These are phyloP conservation scores for Atrichornis clamosus DNA, from an alignment of 2,113 vertebrate genomes.

Conservation along the genomic window DNA sequence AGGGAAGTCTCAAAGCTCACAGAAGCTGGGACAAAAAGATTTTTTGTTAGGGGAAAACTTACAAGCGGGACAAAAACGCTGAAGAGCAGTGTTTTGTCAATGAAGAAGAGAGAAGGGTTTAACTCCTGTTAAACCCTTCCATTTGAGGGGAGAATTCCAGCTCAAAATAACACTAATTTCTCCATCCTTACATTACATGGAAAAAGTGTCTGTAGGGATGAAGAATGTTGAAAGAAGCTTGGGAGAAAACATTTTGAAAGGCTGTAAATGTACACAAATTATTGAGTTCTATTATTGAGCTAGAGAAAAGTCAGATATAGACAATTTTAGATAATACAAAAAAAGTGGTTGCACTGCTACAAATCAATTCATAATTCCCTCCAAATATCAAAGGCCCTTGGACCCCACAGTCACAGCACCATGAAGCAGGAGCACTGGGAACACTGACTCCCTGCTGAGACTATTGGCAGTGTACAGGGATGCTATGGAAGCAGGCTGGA, in stretches of 20 bases:
- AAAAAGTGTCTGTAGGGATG: neutral
- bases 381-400: neutral
- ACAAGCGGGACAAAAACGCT: neutral
- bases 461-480: neutral
- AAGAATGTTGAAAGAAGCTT: neutral
- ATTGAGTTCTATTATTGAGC: neutral
- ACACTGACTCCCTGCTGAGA: neutral
- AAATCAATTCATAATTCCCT: neutral
- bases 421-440: neutral
- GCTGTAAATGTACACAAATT: fast-evolving
- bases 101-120: neutral
- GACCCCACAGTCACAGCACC: neutral
- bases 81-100: neutral
- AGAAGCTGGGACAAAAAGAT: neutral
- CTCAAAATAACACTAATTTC: neutral
- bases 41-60: neutral
- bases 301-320: neutral
- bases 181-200: neutral
- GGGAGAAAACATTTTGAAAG: neutral
- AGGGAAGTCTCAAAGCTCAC: neutral
- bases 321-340: neutral
- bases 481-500: neutral
- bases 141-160: neutral
- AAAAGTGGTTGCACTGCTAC: fast-evolving
- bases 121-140: neutral